Base-by-base conservation (phyloP, 2,888 invertebrate genomes). In the Apantesis nais region DNA sequence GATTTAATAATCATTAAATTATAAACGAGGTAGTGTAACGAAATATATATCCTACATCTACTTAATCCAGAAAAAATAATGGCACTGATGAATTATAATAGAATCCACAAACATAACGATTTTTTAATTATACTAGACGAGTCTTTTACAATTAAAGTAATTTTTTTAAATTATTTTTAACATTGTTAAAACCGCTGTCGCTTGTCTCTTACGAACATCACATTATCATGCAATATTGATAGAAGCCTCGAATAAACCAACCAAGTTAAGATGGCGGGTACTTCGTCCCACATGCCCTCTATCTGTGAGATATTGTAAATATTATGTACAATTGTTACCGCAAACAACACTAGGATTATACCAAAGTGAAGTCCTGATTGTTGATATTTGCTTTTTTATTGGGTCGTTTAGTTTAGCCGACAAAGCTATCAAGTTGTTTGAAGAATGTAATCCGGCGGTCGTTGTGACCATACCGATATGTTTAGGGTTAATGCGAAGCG, bases 361-460 rank as follows among this genome's bases (percentile, higher is more conserved):
- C 73, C 75, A 70, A 73, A 70, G 74, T 80, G 77, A 76, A 76
- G 79, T 74, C 79, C 66, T 79, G 87, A 89, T 89, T 84, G 87
- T 80, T 77, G 83, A 83, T 89, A 88, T 91, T 91, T 90, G 84
- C 88, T 86, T 89, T 87, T 89, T 89, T 90, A 90, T 89, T 88
- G 87, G 88, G 84, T 86, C 87, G 84, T 90, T 89, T 77, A 79
- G 76, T 70, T 75, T 75, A 70, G 77, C 73, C 75, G 75, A 73
- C 79, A 82, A 83, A 79, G 80, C 76, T 85, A 85, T 85, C 84
- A 73, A 70, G 39, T 72, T 82, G 79, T 79, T 78, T 80, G 80
- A 80, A 71, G 74, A 79, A 76, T 76, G 72, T 83, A 76, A 83
- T 80, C 81, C 74, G 48, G 41, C 52, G 74, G 72, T 72, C 74